Evolutionary conservation across 2,888 invertebrate genomes (phyloP).

Genomic region (Conomelus anceps): DNA sequence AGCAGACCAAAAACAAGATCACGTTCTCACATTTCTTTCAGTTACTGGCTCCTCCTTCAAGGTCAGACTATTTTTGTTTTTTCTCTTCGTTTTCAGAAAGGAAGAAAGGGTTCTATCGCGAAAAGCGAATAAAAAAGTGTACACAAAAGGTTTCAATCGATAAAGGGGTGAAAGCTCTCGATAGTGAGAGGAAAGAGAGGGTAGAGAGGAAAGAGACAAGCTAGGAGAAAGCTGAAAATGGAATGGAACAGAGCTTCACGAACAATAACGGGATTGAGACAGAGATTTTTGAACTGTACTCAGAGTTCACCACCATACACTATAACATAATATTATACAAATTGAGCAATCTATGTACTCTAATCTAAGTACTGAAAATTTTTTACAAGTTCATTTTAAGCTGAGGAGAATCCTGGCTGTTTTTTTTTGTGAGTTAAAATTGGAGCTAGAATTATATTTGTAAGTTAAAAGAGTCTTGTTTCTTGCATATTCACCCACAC

Average conservation of each 20-base stretch:
- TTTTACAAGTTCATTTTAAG: too few relatives aligned
- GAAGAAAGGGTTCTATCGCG: background rate
- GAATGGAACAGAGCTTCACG: background rate
- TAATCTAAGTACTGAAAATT: too few relatives aligned
- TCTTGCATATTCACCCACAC: too few relatives aligned
- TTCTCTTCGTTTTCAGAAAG: background rate
- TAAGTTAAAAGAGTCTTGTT: too few relatives aligned
- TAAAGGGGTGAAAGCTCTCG: background rate
- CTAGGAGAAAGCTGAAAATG: background rate
- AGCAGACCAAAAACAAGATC: background rate
- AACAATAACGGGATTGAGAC: background rate
- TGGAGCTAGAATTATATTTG: too few relatives aligned
- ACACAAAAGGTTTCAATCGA: background rate
- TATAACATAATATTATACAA: too few relatives aligned
- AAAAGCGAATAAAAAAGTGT: background rate
- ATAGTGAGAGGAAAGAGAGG: background rate
- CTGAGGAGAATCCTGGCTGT: too few relatives aligned
- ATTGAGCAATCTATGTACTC: too few relatives aligned
- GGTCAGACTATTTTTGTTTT: background rate
- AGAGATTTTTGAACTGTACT: background rate
- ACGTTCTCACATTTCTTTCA: background rate
- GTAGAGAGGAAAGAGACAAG: background rate
- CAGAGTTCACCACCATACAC: too few relatives aligned
- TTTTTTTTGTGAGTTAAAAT: too few relatives aligned
- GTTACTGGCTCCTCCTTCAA: background rate